Evolutionary conservation across 23 tunicate species (phyloP), one percentile per base, ranked within the genome.

Genomic region (Diplosoma virens): DNA sequence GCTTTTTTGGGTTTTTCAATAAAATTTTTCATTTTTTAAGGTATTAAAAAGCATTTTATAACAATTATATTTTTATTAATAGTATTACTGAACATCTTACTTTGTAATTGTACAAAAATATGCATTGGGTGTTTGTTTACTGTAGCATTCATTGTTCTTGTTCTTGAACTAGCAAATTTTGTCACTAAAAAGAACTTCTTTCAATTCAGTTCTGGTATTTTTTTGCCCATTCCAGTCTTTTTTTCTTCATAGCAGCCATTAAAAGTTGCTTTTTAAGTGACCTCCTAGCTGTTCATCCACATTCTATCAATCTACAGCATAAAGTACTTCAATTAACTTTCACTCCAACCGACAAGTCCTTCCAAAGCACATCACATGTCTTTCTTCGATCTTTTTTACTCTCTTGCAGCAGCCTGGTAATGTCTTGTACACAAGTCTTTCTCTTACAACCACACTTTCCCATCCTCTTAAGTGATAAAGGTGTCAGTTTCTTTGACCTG

Each of bases 261-360:
- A 58, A 23, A 58, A 58, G 65, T n/a, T 58, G 65, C 65, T 58
- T 58, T 58, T 58, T 9, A n/a, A 58, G 65, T 23, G 21, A 23
- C 16, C 26, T 58, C n/a, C 26, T 58, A 58, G 21, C 65, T 9
- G 6, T n/a, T 58, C 65, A 6, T n/a, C 65, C 21, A 58, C 65
- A n/a, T 58, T 58, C n/a, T 11, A 58, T 20, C 65, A 58, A 23
- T 20, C 65, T 20, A 23, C 65, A 22, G 65, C 20, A 22, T 23
- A n/a, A 17, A 5, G 21, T 9, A 58, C 65, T 58, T 58, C 21
- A 58, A 23, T 22, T 58, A n/a, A 58, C 26, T 11, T 58, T 7
- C 24, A 58, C 65, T 41, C 50, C 14, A 41, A 14, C 9, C 14
- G 50, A 41, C 14, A 41, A 41, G 14, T 41, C 50, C 14, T 41